Percentiles rank a stretch among this genome's conserved stretches.
Evolutionary conservation across 1,140 invertebrate genomes (phyloP).

Genomic region (Tetragonula clypearis): DNA sequence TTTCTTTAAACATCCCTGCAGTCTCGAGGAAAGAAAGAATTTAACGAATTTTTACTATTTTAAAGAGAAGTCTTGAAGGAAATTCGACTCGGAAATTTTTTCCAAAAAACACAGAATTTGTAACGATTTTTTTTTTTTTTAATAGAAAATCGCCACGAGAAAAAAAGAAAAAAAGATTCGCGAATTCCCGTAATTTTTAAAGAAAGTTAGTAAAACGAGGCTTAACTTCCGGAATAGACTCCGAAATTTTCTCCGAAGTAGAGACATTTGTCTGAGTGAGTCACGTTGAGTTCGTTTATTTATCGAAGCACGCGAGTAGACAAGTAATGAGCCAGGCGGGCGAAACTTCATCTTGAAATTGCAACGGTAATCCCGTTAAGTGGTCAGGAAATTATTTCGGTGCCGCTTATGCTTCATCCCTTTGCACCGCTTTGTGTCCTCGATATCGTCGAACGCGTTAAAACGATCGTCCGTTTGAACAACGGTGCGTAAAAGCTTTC

Average conservation of each 20-base stretch:
- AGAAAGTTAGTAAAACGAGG: not conserved
- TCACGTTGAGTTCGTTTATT: slow-evolving; percentile 14
- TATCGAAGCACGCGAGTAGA: not conserved
- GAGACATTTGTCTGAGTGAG: not conserved
- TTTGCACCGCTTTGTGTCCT: not conserved
- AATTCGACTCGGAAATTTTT: too few relatives aligned
- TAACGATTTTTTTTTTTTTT: too few relatives aligned
- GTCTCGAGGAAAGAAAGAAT: too few relatives aligned
- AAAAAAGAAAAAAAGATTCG: too few relatives aligned
- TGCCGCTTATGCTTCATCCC: slow-evolving; percentile 25
- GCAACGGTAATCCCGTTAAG: slow-evolving; percentile 37
- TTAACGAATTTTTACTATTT: too few relatives aligned
- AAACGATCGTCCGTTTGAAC: not conserved
- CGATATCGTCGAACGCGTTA: slow-evolving; percentile 20
- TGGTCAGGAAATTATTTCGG: slow-evolving; percentile 36
- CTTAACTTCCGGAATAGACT: not conserved
- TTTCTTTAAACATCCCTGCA: too few relatives aligned
- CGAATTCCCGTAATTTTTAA: too few relatives aligned
- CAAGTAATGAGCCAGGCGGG: slow-evolving; percentile 32
- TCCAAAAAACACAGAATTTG: too few relatives aligned
- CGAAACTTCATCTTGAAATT: slow-evolving; percentile 36
- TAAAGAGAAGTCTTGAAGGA: not conserved
- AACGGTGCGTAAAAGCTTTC: slow-evolving; percentile 10
- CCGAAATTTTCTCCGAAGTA: not conserved
- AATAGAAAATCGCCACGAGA: too few relatives aligned